Evolutionary conservation across 2,113 vertebrate genomes (phyloP).

Genomic region (Phyllostomus hastatus): DNA sequence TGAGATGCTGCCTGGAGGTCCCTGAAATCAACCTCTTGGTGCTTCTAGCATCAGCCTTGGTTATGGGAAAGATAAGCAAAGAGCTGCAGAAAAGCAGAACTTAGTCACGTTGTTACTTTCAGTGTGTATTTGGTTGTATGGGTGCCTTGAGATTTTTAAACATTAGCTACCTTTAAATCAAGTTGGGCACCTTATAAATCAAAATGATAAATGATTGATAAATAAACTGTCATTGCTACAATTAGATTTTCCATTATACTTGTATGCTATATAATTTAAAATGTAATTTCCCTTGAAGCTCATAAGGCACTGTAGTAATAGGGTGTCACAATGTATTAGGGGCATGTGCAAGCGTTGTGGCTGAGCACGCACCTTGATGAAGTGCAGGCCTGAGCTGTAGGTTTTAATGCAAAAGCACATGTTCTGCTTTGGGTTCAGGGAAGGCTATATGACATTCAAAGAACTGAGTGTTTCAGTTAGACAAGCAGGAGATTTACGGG

Average conservation of each 20-base stretch:
- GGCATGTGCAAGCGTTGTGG: constrained; percentile 46
- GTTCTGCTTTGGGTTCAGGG: background rate
- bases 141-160: constrained; percentile 63
- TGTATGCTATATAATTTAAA: constrained; percentile 81
- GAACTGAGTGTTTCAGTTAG: background rate
- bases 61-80: background rate
- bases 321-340: constrained; percentile 78
- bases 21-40: background rate
- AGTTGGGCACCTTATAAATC: constrained; percentile 73
- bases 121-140: background rate
- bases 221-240: constrained; percentile 79
- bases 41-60: background rate
- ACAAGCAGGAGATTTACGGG: background rate
- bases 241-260: constrained; percentile 82
- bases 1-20: background rate
- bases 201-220: constrained; percentile 79
- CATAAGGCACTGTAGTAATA: constrained; percentile 72
- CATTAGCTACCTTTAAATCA: constrained; percentile 72
- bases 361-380: constrained; percentile 57
- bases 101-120: constrained; percentile 35
- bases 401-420: constrained; percentile 45
- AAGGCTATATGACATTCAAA: background rate
- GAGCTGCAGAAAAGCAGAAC: background rate
- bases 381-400: constrained; percentile 49
- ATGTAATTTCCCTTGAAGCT: constrained; percentile 79